phyloP scores from a whole-genome alignment of 2,888 invertebrate genomes.

The Nephrotoma guestfalica region DNA sequence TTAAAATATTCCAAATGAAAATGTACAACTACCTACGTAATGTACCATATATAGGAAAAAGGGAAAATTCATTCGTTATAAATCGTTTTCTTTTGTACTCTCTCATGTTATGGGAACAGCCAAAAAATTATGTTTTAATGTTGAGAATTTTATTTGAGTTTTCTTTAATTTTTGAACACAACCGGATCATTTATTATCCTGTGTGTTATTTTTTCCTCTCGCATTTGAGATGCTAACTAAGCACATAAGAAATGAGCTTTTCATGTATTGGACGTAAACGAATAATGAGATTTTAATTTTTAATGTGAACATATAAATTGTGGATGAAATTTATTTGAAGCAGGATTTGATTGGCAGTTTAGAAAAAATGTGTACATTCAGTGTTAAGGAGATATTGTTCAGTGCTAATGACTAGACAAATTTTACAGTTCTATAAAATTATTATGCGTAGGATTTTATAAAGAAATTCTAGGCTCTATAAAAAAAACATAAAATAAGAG shows the following conservation, averaged over 20 bases:
- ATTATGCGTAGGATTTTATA: too few species aligned
- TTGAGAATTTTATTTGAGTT: not conserved
- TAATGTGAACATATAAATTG: not conserved
- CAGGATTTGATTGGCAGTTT: not conserved
- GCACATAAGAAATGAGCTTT: not conserved
- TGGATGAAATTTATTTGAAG: not conserved
- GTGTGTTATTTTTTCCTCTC: not conserved
- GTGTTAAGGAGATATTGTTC: too few species aligned
- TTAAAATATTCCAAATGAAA: not conserved
- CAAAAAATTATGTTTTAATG: not conserved
- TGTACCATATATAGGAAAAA: not conserved
- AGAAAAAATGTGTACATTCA: not conserved
- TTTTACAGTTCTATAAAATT: too few species aligned
- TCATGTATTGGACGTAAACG: not conserved
- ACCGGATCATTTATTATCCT: not conserved
- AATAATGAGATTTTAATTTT: not conserved
- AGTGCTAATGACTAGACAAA: too few species aligned
- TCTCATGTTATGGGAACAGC: not conserved
- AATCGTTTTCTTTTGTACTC: not conserved
- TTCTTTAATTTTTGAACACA: not conserved
- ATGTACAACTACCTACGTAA: not conserved
- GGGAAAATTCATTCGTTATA: not conserved
- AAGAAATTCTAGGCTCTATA: too few species aligned
- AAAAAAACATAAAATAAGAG: too few species aligned
- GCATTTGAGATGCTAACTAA: not conserved